Conservation (phyloP, 2,113 vertebrate genomes). For the Phrynosoma platyrhinos region DNA sequence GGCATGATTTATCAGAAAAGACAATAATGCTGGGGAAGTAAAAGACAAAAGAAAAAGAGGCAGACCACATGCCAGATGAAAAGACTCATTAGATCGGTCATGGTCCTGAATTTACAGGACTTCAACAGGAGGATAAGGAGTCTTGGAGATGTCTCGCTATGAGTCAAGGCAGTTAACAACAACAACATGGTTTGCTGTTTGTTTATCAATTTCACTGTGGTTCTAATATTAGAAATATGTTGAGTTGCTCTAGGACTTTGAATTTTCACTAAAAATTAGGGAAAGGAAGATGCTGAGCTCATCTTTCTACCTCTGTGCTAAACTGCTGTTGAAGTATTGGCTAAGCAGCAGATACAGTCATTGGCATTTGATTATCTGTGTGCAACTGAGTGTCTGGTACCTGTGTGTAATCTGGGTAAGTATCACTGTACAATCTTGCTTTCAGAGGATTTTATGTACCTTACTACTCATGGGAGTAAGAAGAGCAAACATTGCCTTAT, state of each 20-base stretch:
- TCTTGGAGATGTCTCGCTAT: too few relatives aligned
- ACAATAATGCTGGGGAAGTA: too few relatives aligned
- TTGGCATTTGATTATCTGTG: background rate
- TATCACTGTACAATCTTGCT: background rate
- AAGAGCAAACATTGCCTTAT: background rate
- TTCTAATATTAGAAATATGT: too few relatives aligned
- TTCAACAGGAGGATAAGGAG: too few relatives aligned
- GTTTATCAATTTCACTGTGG: background rate
- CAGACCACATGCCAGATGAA: too few relatives aligned
- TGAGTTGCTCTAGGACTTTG: background rate
- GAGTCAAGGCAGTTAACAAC: too few relatives aligned
- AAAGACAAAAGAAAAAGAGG: too few relatives aligned
- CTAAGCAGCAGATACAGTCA: background rate
- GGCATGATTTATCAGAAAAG: too few relatives aligned
- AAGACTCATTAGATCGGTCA: too few relatives aligned
- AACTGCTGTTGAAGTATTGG: background rate
- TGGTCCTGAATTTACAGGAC: too few relatives aligned
- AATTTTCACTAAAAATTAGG: background rate
- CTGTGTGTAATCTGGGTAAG: background rate
- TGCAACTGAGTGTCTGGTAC: too few relatives aligned
- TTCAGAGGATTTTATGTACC: background rate
- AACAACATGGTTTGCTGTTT: background rate
- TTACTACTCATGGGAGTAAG: background rate
- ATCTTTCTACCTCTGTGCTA: background rate
- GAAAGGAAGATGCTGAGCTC: background rate